Conservation (phyloP, 1,140 invertebrate genomes). For the Diabrotica virgifera region DNA sequence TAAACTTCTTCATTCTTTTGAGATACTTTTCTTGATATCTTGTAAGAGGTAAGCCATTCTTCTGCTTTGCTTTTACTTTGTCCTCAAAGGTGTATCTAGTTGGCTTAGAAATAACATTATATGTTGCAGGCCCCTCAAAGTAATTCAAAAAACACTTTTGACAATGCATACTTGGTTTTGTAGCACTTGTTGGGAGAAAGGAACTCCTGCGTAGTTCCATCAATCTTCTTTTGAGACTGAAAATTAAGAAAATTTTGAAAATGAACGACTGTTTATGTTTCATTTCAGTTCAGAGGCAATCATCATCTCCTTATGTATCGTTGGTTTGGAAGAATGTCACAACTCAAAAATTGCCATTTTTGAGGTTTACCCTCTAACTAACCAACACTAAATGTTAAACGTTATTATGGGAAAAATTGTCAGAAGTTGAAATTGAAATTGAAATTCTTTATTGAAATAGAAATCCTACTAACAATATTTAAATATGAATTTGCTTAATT, state of each 20-base stretch:
- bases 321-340: too few species aligned
- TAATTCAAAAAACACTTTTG: constrained; percentile 28
- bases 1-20: constrained; percentile 16
- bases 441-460: too few species aligned
- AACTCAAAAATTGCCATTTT: too few species aligned
- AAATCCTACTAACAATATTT: too few species aligned
- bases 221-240: constrained; percentile 28
- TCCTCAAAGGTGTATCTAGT: constrained; percentile 24
- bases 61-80: constrained; percentile 24
- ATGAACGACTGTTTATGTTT: too few species aligned
- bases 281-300: too few species aligned
- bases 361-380: too few species aligned
- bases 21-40: constrained; percentile 28
- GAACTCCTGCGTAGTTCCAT: constrained; percentile 20
- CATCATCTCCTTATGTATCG: too few species aligned
- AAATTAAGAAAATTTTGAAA: constrained; percentile 15
- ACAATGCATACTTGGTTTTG: constrained; percentile 19
- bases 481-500: too few species aligned
- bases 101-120: constrained; percentile 16
- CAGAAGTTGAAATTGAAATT: too few species aligned
- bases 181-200: constrained; percentile 12
- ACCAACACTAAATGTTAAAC: too few species aligned
- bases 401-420: too few species aligned
- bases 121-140: constrained; percentile 13
- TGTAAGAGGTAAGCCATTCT: constrained; percentile 21